Evolutionary conservation across 2,113 vertebrate genomes (phyloP).

Genomic region (Toxotes jaculatrix): DNA sequence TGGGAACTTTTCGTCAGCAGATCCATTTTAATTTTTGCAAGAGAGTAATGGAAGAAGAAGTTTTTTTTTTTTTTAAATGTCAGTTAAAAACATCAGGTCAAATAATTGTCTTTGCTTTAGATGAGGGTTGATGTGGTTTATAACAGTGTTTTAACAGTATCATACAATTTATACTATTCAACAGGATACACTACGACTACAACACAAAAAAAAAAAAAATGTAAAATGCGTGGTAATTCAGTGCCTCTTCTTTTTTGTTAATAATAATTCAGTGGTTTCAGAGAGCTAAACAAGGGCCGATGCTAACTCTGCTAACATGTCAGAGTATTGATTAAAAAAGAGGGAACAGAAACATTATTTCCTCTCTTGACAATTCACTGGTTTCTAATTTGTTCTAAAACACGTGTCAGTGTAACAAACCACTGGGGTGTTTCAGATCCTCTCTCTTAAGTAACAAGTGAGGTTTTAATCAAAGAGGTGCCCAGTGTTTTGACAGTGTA

Average conservation of each 20-base stretch:
- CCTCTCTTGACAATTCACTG: constrained; percentile 33
- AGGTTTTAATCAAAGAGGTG: constrained; percentile 67
- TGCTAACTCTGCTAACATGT: constrained; percentile 5
- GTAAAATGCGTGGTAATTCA: background rate
- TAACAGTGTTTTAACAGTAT: too few relatives aligned
- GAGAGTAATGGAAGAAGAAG: too few relatives aligned
- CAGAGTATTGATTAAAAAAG: constrained; percentile 40
- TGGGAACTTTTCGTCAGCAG: too few relatives aligned
- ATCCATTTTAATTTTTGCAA: too few relatives aligned
- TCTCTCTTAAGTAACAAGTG: constrained; percentile 45
- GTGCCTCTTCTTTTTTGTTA: background rate
- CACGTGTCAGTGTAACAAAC: constrained; percentile 30
- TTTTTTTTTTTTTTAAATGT: too few relatives aligned
- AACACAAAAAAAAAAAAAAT: background rate
- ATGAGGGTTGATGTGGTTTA: too few relatives aligned
- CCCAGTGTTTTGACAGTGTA: constrained; percentile 62
- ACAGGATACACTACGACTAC: background rate
- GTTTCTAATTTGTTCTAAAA: constrained; percentile 59
- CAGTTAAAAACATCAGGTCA: too few relatives aligned
- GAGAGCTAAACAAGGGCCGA: background rate
- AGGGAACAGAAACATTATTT: constrained; percentile 15
- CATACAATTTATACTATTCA: too few relatives aligned
- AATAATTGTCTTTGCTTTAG: too few relatives aligned
- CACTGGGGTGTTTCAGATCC: constrained; percentile 23
- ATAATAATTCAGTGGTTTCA: background rate